Base-by-base conservation (phyloP, 2,113 vertebrate genomes). In the Chamaetylas fuelleborni region DNA sequence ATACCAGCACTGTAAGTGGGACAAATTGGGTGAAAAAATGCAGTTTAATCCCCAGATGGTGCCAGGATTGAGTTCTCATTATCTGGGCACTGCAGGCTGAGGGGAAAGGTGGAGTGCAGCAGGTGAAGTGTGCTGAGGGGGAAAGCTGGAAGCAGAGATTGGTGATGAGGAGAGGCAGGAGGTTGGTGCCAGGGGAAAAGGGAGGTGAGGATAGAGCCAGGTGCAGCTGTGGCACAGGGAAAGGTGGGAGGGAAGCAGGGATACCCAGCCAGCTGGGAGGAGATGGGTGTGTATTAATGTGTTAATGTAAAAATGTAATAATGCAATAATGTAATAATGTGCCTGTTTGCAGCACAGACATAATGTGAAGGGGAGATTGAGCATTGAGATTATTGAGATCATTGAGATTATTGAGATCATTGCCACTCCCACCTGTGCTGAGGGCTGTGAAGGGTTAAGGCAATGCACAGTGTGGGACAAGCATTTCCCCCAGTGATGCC, bases 1-100 rank as follows among this genome's bases (percentile, higher is more conserved):
- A 51, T 8, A 57, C n/a, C 65, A 72, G 78, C 78, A 19, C 42
- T 29, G 23, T 18, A 25, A 62, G 58, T 4, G 24, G 87, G 62
- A 62, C 62, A 86, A 90, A 81, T 28, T 5, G 3, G 34, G 69
- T 76, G 77, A 62, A 74, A 86, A 83, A 81, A 70, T 31, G 76
- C 61, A 65, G 14, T 69, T 91, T 58, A 70, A 38, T 47, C 38
- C 79, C 79, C 78, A 92, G 78, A 80, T 88, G 87, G 70, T 78
- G 66, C 81, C 62, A n/a, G 62, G 17, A 43, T 73, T 42, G 86
- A 94, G 5, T 47, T 86, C 58, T 77, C 81, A 50, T 87, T 70
- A 79, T 45, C 70, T 85, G 81, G 47, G 77, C 73, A 22, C 15
- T 64, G 45, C 70, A 84, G 74, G 20, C 7, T 58, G 58, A 82